Evolutionary conservation across 1,140 invertebrate genomes (phyloP), one percentile per base, ranked within the genome.

Genomic region (Cataglyphis hispanica): DNA sequence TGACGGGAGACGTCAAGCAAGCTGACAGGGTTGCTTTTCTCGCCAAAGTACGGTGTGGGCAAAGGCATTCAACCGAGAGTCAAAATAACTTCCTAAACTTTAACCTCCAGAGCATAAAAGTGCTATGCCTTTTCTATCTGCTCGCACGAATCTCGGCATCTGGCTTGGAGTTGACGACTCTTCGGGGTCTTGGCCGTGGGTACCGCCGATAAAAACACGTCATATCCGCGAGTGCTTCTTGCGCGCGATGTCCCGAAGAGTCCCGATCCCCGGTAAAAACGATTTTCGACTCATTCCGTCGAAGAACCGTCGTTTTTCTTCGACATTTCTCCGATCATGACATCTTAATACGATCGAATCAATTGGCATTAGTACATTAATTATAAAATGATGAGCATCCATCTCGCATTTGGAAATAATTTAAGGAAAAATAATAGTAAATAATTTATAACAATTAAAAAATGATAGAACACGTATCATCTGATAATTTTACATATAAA

Each of bases 81-180:
- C 92, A 92, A 93, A 94, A 94, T 93, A 93, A 93, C 92, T 94
- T 94, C 64, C 84, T 84, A 91, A 93, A 93, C 91, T 93, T 92
- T 92, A 92, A 93, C 92, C 89, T 93, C 91, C 87, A 86, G 91
- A 90, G 92, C 89, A 92, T 93, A 93, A 93, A 91, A 93, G 87
- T 91, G 84, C 85, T 86, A 88, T 89, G 81, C 88, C 87, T 87
- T 89, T 92, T 91, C 89, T 92, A 93, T 93, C 92, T 93, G 84
- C 67, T 78, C 66, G 72, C 53, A 64, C 85, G 84, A 88, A 92
- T 90, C 88, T 91, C 64, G 69, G 85, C 83, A 88, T 92, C 74
- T 84, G 89, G 86, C 56, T 83, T 83, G 72, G 84, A 84, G 87
- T 85, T 87, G 85, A 90, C 85, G 85, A 86, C 69, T 80, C 60